Evolutionary conservation across 2,113 vertebrate genomes (phyloP), one percentile per base, ranked within the genome.

Genomic region (Passer montanus): DNA sequence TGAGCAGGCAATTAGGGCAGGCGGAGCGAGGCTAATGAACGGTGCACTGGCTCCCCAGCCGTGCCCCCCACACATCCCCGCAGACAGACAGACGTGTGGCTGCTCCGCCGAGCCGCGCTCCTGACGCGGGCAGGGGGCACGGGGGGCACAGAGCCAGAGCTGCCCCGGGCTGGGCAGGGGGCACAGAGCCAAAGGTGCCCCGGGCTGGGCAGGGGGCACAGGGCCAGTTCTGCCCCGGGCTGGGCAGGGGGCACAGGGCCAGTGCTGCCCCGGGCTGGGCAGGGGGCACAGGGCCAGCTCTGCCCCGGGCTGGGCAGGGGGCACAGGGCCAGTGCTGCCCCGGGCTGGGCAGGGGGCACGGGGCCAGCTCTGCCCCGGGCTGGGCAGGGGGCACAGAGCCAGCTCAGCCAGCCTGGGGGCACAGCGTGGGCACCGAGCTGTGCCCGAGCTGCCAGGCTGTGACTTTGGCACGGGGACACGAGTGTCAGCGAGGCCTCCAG

Each of bases 1-100:
- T 96, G 94, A 97, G 22, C 96, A 96, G 92, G 93, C 97, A 97
- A 97, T 97, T 97, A 97, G 97, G 97, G 92, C 97, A 97, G 97
- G 93, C 97, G 72, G 95, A 90, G 95, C 41, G 86, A 97, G 93
- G 96, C 93, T 97, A 97, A 97, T 97, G 96, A 97, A 92, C 47
- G 85, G 94, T 94, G 95, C 96, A 95, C 73, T 27, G 68, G 81
- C 52, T 74, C 13, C 50, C 70, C 44, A 15, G 76, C 44, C 78
- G 72, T 70, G 74, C 66, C 52, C 76, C 67, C 58, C 44, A 24
- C 56, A 6, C 58, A 20, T 20, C 62, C 78, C 81, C 23, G 13
- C 82, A 73, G 89, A 75, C 68, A 53, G 50, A 52, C 81, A 72
- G 88, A 74, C 68, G 81, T 17, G 89, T 66, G 76, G 77, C 37